Conservation (phyloP, 1,140 invertebrate species). For the Bombus haemorrhoidalis region DNA sequence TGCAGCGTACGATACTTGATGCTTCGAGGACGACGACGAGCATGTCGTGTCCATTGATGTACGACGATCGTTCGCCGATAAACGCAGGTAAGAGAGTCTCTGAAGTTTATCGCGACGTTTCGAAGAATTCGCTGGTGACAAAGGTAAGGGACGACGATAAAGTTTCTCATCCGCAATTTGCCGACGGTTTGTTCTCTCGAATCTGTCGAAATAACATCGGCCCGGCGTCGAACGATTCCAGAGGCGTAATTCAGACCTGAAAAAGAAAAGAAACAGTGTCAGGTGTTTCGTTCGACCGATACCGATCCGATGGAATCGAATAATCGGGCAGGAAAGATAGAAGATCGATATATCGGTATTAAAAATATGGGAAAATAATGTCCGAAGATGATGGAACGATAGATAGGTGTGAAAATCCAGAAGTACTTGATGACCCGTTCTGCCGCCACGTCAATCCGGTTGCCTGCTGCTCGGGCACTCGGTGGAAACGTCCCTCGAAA, state of each 20-base stretch:
- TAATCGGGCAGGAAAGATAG: neutral
- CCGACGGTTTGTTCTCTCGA: fast-evolving
- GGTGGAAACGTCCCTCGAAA: constrained; percentile 39
- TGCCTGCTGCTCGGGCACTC: constrained; percentile 73
- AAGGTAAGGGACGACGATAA: neutral
- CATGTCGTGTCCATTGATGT: neutral
- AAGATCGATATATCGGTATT: too few relatives aligned
- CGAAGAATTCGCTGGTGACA: neutral
- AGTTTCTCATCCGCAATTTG: neutral
- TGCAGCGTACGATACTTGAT: neutral
- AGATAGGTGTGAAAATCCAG: too few relatives aligned
- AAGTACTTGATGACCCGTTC: constrained; percentile 55
- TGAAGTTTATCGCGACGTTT: neutral
- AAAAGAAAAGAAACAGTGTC: neutral
- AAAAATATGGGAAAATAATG: neutral
- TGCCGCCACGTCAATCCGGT: constrained; percentile 74
- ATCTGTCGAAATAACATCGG: fast-evolving
- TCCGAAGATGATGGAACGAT: too few relatives aligned
- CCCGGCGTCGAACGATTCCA: neutral
- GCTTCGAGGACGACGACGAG: neutral
- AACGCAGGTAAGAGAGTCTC: neutral
- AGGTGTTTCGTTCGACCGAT: too few relatives aligned
- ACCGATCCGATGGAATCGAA: too few relatives aligned
- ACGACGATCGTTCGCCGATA: neutral
- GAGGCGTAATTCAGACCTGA: neutral